Base-by-base conservation (phyloP, 1,140 invertebrate species). In the Muscidifurax raptorellus region DNA sequence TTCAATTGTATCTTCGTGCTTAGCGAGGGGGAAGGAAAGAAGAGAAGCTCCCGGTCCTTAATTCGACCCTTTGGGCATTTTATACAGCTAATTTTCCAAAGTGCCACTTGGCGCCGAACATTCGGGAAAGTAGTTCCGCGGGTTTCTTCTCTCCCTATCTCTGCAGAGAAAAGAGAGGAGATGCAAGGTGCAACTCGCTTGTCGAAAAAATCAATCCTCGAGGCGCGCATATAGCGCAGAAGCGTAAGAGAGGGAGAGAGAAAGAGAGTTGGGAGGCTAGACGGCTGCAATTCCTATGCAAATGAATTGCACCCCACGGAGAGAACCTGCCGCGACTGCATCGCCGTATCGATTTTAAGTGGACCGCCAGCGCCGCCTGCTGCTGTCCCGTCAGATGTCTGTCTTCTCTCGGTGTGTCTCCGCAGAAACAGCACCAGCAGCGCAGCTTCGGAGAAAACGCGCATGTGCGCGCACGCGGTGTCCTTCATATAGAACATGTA, bases 281-380 rank as follows among this genome's bases (percentile, higher is more conserved):
- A 86, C 87, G 87, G 86, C 87, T 91, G 90, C 91, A 92, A 92
- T 93, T 92, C 90, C 92, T 92, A 92, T 93, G 91, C 91, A 92
- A 92, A 85, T 90, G 90, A 93, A 93, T 92, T 90, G 90, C 90
- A 91, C 89, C 84, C 90, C 82, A 87, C 87, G 88, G 89, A 90
- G 89, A 28, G 27, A 10, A 87, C 78, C 15, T n/a, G 5, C 52
- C 6, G 80, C 88, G 89, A 87, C 89, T 91, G 90, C 89, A 91
- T 87, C 88, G 86, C 86, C 88, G 90, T 92, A 92, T 93, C 91
- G 92, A 93, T 92, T 92, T 92, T 92, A 91, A 92, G 91, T 91
- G 91, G 91, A 92, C 91, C 89, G 66, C 25, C 28, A n/a, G 64
- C 75, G 40, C 15, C 32, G 44, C 44, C 71, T 27, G 40, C 67